Evolutionary conservation across 2,113 vertebrate genomes (phyloP), one percentile per base, ranked within the genome.

Genomic region (Coreoperca whiteheadi): DNA sequence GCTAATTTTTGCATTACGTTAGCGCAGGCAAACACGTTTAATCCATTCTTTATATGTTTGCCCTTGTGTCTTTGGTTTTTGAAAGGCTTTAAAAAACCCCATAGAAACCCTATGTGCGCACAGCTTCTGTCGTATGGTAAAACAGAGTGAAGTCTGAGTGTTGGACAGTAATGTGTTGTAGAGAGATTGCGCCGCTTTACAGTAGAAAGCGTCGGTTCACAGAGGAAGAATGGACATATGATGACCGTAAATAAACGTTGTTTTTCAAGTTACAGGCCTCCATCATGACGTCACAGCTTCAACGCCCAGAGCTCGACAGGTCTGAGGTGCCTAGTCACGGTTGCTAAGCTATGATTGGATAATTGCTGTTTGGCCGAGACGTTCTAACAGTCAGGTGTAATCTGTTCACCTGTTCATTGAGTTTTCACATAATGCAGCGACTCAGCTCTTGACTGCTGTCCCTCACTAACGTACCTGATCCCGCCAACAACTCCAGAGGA

Each of bases 331-430:
- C 14, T 1, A 12, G 16, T 43, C 15, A 15, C 0, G 11, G 23
- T 37, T 28, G 20, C 43, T 63, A 2, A 23, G 1, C 18, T 30
- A 2, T 63, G 56, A 71, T 51, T 21, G 2, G 16, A 16, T 28
- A 30, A 18, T 8, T 51, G 43, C 30, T 16, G 39, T 51, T 63
- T 51, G 28, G 43, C 8, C 37, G 14, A 8, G 41, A 64, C 9
- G 32, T 54, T 65, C 8, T 6, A 25, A 28, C 50, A 15, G 34
- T 32, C 48, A 28, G 59, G 28, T 25, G 20, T 68, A 25, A 28
- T 71, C 81, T 65, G 46, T 63, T 74, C 54, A 64, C 67, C 50
- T n/a, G 60, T 63, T 82, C 70, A 61, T 70, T 21, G 64, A 71
- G 57, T 57, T 14, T 34, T 18, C 18, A 61, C 59, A 25, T 23